Conservation (phyloP, 2,888 invertebrate genomes). For the Drosophila planitibia region DNA sequence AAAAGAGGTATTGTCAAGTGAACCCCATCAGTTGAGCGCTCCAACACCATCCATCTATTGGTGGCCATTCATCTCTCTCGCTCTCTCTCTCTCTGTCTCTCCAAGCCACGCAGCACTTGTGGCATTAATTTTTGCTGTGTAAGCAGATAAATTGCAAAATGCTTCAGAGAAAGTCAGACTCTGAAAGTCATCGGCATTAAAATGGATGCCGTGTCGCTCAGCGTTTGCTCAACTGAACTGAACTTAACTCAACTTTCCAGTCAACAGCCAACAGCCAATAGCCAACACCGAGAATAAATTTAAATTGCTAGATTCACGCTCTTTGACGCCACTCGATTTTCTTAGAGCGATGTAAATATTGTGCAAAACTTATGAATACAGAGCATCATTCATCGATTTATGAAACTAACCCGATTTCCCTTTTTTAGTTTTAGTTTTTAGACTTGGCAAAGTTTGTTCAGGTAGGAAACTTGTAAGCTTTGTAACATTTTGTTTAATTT, state of each 20-base stretch:
- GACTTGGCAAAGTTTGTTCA: not conserved
- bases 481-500: not conserved
- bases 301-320: conserved; percentile 17
- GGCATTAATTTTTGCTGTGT: conserved; percentile 79
- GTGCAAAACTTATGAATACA: not conserved
- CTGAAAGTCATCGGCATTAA: conserved; percentile 74
- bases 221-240: conserved; percentile 45
- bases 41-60: conserved; percentile 4
- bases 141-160: conserved; percentile 79
- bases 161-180: conserved; percentile 42
- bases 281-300: conserved; percentile 21
- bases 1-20: conserved; percentile 41
- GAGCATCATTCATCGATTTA: not conserved
- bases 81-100: too few species aligned
- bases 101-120: conserved; percentile 46
- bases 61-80: conserved; percentile 1
- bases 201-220: conserved; percentile 53
- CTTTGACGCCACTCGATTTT: not conserved
- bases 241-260: conserved; percentile 26
- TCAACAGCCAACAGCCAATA: conserved; percentile 2
- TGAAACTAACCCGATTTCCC: not conserved
- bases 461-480: not conserved
- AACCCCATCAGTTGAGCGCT: conserved; percentile 30
- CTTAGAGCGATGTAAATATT: conserved; percentile 7
- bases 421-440: not conserved